Evolutionary conservation across 2,888 invertebrate genomes (phyloP).

Genomic region (Actias luna): DNA sequence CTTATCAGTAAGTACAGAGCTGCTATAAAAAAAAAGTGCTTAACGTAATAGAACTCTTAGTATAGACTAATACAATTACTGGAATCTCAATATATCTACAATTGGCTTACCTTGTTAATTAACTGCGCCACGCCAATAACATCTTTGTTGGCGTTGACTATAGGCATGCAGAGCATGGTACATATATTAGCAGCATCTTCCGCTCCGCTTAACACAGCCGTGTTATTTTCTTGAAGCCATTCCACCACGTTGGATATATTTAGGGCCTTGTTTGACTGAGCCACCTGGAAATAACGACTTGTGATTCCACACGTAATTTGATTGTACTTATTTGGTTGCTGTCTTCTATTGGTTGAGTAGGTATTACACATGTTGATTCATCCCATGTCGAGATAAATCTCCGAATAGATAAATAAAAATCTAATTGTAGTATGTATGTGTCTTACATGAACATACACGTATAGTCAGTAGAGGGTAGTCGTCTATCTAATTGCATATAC

Average conservation of each 20-base stretch:
- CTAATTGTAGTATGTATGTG: too few relatives aligned
- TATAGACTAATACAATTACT: background rate
- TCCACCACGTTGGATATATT: constrained; percentile 94
- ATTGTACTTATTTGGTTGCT: background rate
- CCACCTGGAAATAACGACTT: constrained; percentile 84
- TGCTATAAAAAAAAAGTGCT: too few relatives aligned
- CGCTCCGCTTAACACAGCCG: constrained; percentile 59
- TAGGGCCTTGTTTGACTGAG: constrained; percentile 91
- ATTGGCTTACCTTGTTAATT: constrained; percentile 88
- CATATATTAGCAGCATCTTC: constrained; percentile 85
- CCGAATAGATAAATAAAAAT: too few relatives aligned
- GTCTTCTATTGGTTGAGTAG: too few relatives aligned
- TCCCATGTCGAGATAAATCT: too few relatives aligned
- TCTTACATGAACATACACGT: too few relatives aligned
- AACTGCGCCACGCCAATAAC: constrained; percentile 96
- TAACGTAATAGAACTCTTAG: too few relatives aligned
- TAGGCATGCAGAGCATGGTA: constrained; percentile 95
- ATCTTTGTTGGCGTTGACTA: constrained; percentile 93
- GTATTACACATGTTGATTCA: too few relatives aligned
- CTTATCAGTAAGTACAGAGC: too few relatives aligned
- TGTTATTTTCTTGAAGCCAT: constrained; percentile 87
- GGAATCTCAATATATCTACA: background rate
- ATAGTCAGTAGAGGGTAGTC: too few relatives aligned
- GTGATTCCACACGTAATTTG: background rate
- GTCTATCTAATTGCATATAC: too few relatives aligned